phyloP scores from a whole-genome alignment of 2,888 invertebrate genomes.

The Drosophila recens region DNA sequence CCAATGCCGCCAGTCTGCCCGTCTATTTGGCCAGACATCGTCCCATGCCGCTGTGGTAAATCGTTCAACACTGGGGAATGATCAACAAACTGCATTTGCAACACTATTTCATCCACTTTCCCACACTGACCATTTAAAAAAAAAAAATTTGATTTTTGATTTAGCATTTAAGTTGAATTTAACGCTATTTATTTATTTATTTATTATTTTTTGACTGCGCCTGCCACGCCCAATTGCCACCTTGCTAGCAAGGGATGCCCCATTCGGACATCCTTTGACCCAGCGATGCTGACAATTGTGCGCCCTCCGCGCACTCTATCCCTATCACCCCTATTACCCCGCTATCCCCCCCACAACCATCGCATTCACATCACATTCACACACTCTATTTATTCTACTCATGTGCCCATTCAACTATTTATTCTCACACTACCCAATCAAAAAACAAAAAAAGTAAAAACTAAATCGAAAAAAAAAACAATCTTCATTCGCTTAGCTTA shows the following conservation, averaged over 20 bases:
- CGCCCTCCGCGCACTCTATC: conserved; percentile 46
- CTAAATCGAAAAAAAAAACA: conserved; percentile 14
- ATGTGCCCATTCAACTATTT: conserved; percentile 68
- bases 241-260: conserved; percentile 84
- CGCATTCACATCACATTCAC: conserved; percentile 26
- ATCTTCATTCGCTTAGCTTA: conserved; percentile 65
- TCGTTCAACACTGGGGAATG: neutral
- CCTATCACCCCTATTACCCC: neutral
- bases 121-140: conserved; percentile 42
- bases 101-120: conserved; percentile 43
- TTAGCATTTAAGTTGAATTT: conserved; percentile 78
- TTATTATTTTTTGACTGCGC: conserved; percentile 63
- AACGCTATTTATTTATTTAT: conserved; percentile 77
- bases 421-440: conserved; percentile 50
- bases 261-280: conserved; percentile 77
- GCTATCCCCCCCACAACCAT: neutral
- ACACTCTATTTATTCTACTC: conserved; percentile 69
- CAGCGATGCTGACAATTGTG: conserved; percentile 85
- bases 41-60: conserved; percentile 84
- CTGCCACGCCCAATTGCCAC: conserved; percentile 82
- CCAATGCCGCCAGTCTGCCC: conserved; percentile 70
- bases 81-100: conserved; percentile 12
- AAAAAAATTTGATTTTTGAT: conserved; percentile 57
- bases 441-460: conserved; percentile 16
- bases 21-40: conserved; percentile 77